Evolutionary conservation across 2,113 vertebrate genomes (phyloP).

Genomic region (Origma solitaria): DNA sequence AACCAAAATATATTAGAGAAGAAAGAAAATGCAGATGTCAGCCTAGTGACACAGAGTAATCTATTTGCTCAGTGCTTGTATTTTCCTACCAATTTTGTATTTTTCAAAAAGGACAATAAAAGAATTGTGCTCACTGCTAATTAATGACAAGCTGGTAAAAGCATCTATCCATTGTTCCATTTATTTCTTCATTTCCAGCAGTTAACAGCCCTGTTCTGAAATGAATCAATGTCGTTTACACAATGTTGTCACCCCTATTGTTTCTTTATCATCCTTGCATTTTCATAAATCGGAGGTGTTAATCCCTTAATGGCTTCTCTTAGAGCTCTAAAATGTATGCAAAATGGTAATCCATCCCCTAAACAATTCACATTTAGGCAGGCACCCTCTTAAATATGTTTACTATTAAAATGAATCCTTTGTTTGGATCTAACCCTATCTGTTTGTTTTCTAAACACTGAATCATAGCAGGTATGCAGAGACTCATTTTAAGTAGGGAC

Average conservation of each 20-base stretch:
- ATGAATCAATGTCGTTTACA: conserved; percentile 88
- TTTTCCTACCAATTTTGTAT: conserved; percentile 83
- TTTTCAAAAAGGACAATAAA: conserved; percentile 87
- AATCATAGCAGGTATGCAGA: conserved; percentile 6
- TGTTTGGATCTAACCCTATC: conserved; percentile 62
- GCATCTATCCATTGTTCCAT: conserved; percentile 84
- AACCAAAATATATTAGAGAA: conserved; percentile 67
- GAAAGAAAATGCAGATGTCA: conserved; percentile 78
- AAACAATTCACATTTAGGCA: conserved; percentile 75
- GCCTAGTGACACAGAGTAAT: conserved; percentile 74
- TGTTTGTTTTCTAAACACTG: conserved; percentile 72
- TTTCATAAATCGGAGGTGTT: conserved; percentile 95
- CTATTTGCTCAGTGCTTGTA: conserved; percentile 75
- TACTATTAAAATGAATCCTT: conserved; percentile 62
- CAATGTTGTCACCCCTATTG: conserved; percentile 83
- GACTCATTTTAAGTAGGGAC: conserved; percentile 38
- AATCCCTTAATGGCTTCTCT: conserved; percentile 85
- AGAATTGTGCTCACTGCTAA: conserved; percentile 87
- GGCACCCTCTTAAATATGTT: conserved; percentile 52
- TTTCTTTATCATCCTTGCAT: conserved; percentile 90
- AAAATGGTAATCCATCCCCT: conserved; percentile 72
- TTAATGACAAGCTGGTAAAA: conserved; percentile 88
- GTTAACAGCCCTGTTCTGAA: conserved; percentile 79
- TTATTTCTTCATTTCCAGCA: conserved; percentile 84
- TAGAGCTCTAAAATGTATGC: conserved; percentile 73